Percentiles rank a stretch among this genome's conserved stretches.
These are phyloP conservation scores for Drosophila tanythrix DNA, from an alignment of 2,888 invertebrate genomes.

Conservation along the genomic window DNA sequence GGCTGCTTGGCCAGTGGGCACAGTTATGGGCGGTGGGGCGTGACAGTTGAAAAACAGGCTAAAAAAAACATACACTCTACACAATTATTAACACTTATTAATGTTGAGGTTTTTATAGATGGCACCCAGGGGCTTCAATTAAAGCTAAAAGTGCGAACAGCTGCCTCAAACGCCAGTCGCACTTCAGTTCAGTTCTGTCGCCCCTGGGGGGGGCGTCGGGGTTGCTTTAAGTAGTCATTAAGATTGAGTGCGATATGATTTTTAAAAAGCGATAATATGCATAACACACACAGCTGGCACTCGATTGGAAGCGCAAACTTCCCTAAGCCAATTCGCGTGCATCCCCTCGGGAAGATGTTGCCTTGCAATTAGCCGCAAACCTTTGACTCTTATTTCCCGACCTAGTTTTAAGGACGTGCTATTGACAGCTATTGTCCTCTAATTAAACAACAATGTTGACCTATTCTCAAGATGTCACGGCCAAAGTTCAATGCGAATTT, in stretches of 20 bases:
- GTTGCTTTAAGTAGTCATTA: slow-evolving; percentile 78
- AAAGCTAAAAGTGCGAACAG: slow-evolving; percentile 59
- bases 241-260: slow-evolving; percentile 74
- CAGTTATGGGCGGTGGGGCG: slow-evolving; percentile 29
- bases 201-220: slow-evolving; percentile 24
- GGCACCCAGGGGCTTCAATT: slow-evolving; percentile 78
- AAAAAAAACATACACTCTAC: slow-evolving; percentile 23
- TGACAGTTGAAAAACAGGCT: slow-evolving; percentile 50
- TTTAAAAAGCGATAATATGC: slow-evolving; percentile 31
- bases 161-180: slow-evolving; percentile 56
- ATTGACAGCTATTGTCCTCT: slow-evolving; percentile 77
- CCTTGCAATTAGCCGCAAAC: slow-evolving; percentile 52
- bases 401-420: slow-evolving; percentile 39
- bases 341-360: slow-evolving; percentile 4
- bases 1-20: slow-evolving; percentile 26
- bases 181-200: slow-evolving; percentile 43
- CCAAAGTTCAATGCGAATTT: slow-evolving; percentile 61
- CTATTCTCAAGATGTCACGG: slow-evolving; percentile 65
- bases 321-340: slow-evolving; percentile 23
- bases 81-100: slow-evolving; percentile 82
- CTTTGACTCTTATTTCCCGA: slow-evolving; percentile 47
- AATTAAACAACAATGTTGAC: slow-evolving; percentile 79
- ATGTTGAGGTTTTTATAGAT: slow-evolving; percentile 79
- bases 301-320: slow-evolving; percentile 30
- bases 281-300: slow-evolving; percentile 61